Evolutionary conservation across 2,797 vertebrate genomes (phyloP).

Genomic region (Notolepis coatsorum): DNA sequence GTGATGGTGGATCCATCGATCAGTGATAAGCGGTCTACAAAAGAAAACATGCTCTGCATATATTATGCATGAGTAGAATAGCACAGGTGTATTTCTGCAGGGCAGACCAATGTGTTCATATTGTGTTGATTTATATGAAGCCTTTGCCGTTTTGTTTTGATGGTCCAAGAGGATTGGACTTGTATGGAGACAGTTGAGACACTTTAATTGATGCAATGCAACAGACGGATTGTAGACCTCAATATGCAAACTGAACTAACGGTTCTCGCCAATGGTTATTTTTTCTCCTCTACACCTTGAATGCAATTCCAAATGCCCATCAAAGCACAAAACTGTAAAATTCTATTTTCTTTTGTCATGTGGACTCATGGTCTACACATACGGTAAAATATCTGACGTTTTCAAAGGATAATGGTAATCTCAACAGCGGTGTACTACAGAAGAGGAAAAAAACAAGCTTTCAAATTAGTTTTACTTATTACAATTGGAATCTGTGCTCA

Average conservation of each 20-base stretch:
- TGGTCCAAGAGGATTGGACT: constrained; percentile 4
- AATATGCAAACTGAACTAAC: constrained; percentile 13
- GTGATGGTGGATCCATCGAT: background rate
- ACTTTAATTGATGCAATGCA: background rate
- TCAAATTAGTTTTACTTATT: no score
- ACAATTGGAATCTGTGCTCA: no score
- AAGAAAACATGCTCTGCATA: constrained; percentile 22
- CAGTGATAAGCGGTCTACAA: background rate
- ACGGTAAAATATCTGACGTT: no score
- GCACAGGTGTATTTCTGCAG: constrained; percentile 17
- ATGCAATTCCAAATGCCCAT: background rate
- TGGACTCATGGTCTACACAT: no score
- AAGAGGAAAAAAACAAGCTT: no score
- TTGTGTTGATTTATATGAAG: constrained; percentile 5
- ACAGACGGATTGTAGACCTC: background rate
- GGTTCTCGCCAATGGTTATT: constrained; percentile 2
- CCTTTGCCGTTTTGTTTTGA: constrained; percentile 1
- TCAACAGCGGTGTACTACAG: no score
- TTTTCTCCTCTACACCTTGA: background rate
- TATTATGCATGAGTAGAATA: constrained; percentile 9
- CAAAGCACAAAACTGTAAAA: background rate
- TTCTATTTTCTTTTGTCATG: no score
- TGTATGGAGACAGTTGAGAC: background rate
- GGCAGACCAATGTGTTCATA: constrained; percentile 13
- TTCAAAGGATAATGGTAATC: no score